These are phyloP conservation scores for Mus spicilegus DNA, from an alignment of 2,113 vertebrate species.

Conservation along the genomic window DNA sequence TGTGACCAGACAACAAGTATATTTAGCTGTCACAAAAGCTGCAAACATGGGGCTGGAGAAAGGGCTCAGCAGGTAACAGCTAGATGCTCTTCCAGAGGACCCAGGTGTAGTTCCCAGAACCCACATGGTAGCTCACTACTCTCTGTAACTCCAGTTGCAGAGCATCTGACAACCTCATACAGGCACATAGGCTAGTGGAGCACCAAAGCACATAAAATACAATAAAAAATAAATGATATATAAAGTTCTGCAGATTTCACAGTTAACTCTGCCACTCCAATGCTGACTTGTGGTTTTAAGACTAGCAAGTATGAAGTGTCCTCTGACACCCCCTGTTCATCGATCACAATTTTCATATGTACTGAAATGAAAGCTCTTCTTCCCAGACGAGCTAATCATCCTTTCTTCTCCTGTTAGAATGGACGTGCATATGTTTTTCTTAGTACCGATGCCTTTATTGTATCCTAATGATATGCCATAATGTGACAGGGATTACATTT, in stretches of 20 bases:
- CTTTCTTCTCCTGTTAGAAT: conserved; percentile 2
- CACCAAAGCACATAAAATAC: not conserved
- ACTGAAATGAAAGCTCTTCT: not conserved
- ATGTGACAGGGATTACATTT: not conserved
- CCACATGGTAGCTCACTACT: not conserved
- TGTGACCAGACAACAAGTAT: conserved; percentile 40
- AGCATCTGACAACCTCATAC: not conserved
- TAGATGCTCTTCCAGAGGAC: not conserved
- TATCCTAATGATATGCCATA: not conserved
- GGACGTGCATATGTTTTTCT: not conserved
- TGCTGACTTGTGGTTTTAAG: not conserved
- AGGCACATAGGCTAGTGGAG: not conserved
- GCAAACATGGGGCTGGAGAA: not conserved
- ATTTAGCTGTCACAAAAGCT: conserved; percentile 34
- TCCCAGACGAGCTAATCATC: not conserved
- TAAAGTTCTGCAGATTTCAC: not conserved
- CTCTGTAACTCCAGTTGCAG: not conserved
- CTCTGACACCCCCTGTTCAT: fast-evolving
- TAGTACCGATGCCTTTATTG: not conserved
- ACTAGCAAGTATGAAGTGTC: not conserved
- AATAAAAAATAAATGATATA: not conserved
- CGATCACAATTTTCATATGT: not conserved
- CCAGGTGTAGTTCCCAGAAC: not conserved
- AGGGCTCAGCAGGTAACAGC: not conserved
- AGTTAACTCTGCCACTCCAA: not conserved